Percentiles rank a stretch among this genome's conserved stretches.
These are phyloP conservation scores for Mamestra configurata DNA, from an alignment of 1,140 invertebrate species.

Conservation along the genomic window DNA sequence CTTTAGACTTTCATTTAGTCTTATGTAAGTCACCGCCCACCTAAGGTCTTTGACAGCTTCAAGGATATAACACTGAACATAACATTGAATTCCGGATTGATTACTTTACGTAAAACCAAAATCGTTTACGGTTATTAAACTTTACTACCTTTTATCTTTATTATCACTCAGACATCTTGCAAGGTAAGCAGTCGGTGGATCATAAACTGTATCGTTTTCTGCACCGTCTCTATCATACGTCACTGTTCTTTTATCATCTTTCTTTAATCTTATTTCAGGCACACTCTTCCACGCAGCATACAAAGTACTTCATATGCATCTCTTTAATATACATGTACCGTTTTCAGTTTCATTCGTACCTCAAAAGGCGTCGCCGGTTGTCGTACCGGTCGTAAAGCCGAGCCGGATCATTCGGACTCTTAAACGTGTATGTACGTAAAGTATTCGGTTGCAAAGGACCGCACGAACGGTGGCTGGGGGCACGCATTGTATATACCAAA, in stretches of 20 bases:
- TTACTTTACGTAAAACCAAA: neutral
- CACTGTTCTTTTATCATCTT: neutral
- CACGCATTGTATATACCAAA: slow-evolving; percentile 45
- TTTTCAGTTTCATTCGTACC: slow-evolving; percentile 78
- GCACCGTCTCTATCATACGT: neutral
- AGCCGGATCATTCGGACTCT: slow-evolving; percentile 78
- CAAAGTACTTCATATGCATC: neutral
- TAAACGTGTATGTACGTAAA: slow-evolving; percentile 85
- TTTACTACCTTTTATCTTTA: neutral
- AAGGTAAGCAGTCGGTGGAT: neutral
- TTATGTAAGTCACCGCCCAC: too few species aligned
- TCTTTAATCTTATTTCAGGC: neutral
- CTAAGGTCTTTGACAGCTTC: neutral
- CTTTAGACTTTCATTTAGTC: too few species aligned
- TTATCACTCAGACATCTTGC: neutral
- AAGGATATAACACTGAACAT: neutral
- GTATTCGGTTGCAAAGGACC: slow-evolving; percentile 56
- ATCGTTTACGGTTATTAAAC: neutral
- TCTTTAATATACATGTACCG: slow-evolving; percentile 36
- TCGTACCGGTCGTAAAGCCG: slow-evolving; percentile 73
- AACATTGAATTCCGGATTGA: slow-evolving; percentile 1
- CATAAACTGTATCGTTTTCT: neutral
- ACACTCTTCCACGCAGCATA: neutral
- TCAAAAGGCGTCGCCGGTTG: slow-evolving; percentile 65
- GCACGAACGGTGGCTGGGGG: slow-evolving; percentile 59